phyloP scores from a whole-genome alignment of 2,113 vertebrate genomes.

The Gasterosteus aculeatus region DNA sequence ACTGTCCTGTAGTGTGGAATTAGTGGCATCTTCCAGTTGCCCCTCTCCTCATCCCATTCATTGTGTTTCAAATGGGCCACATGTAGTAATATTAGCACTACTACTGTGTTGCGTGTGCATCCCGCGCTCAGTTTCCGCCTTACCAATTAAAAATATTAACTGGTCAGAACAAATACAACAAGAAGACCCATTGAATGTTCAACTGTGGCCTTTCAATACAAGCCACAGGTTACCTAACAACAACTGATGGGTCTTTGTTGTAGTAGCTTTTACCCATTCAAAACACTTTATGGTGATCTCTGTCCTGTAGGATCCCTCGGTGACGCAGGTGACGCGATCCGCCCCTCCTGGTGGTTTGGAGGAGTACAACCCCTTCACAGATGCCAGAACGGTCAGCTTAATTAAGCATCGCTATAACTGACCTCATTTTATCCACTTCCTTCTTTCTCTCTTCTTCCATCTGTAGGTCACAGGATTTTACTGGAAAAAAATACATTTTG shows the following conservation, averaged over 20 bases:
- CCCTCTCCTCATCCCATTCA: background rate
- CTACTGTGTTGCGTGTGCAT: background rate
- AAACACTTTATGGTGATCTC: constrained; percentile 34
- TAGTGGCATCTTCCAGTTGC: background rate
- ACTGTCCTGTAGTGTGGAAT: background rate
- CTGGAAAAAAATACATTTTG: constrained; percentile 45
- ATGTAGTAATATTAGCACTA: background rate
- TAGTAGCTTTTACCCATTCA: constrained; percentile 12
- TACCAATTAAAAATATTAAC: no score
- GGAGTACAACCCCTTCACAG: constrained; percentile 98
- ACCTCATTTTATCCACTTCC: constrained; percentile 51
- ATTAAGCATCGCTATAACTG: constrained; percentile 20
- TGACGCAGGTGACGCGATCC: constrained; percentile 96
- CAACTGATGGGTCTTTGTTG: background rate
- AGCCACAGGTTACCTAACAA: background rate
- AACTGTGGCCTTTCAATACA: background rate
- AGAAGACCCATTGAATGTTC: background rate
- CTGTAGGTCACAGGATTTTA: constrained; percentile 49
- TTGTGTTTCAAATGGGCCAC: background rate
- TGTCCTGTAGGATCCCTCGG: constrained; percentile 91
- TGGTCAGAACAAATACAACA: background rate
- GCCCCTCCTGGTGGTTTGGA: constrained; percentile 91
- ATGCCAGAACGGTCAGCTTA: constrained; percentile 91
- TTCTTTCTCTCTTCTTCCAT: constrained; percentile 21
- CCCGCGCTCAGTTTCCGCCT: no score